Evolutionary conservation across 2,888 invertebrate species (phyloP).

Genomic region (Cryptus viduatorius): DNA sequence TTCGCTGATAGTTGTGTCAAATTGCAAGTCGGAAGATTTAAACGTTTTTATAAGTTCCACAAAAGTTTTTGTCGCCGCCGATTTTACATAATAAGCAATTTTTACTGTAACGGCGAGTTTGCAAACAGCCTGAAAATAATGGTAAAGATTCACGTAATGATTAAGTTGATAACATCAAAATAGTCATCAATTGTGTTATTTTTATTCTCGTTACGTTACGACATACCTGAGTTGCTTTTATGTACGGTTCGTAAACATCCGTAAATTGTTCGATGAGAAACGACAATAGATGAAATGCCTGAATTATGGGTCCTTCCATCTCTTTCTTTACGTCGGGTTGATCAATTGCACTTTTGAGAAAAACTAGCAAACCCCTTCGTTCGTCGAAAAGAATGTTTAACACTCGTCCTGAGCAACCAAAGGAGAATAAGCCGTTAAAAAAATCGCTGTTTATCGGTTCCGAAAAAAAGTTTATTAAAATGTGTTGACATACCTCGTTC

Average conservation of each 20-base stretch:
- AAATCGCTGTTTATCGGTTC: not conserved
- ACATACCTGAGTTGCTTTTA: constrained; percentile 60
- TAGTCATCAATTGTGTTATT: not conserved
- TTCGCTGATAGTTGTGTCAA: constrained; percentile 64
- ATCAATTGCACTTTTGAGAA: constrained; percentile 70
- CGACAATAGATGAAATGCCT: constrained; percentile 72
- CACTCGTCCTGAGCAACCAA: constrained; percentile 66
- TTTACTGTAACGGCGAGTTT: constrained; percentile 68
- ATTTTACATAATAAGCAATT: constrained; percentile 67
- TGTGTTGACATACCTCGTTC: constrained; percentile 68
- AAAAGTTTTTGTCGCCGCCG: constrained; percentile 73
- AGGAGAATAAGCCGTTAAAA: too few species aligned
- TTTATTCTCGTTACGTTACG: not conserved
- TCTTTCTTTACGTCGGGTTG: constrained; percentile 36
- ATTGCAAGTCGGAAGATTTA: constrained; percentile 67
- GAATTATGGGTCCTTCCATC: constrained; percentile 66
- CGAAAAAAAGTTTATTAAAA: not conserved
- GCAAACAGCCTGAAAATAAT: constrained; percentile 74
- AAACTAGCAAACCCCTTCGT: constrained; percentile 69
- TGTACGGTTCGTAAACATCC: constrained; percentile 69
- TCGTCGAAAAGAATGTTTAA: constrained; percentile 71
- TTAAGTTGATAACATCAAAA: not conserved
- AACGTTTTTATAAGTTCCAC: constrained; percentile 74
- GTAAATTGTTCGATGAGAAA: constrained; percentile 74
- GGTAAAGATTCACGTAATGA: not conserved